Evolutionary conservation across 2,113 vertebrate species (phyloP).

Genomic region (Mastomys coucha): DNA sequence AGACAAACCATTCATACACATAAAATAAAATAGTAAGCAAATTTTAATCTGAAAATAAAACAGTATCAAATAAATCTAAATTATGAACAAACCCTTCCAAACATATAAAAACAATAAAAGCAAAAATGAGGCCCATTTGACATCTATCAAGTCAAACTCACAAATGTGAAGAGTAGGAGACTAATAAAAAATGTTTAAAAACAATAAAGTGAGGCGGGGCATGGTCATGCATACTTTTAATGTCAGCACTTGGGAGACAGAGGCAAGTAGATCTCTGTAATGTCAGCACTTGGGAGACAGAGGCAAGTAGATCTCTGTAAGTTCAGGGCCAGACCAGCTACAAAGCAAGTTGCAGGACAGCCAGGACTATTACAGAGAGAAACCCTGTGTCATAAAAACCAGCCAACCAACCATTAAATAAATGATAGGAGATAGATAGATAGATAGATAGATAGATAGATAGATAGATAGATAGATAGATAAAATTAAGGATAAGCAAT

Average conservation of each 20-base stretch:
- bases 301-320: background rate
- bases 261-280: background rate
- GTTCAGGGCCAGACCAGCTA: background rate
- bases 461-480: background rate
- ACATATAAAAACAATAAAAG: constrained; percentile 3
- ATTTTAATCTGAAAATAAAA: constrained; percentile 1
- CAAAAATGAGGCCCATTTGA: background rate
- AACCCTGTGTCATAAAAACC: background rate
- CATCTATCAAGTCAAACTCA: background rate
- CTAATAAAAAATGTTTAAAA: constrained; percentile 19
- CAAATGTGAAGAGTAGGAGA: background rate
- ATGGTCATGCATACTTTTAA: background rate
- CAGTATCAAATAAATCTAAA: constrained; percentile 7
- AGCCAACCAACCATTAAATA: too few relatives aligned
- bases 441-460: background rate
- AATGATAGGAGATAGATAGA: background rate
- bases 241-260: background rate
- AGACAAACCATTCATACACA: background rate
- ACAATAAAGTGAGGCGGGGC: background rate
- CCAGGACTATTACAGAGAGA: background rate
- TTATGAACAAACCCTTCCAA: background rate
- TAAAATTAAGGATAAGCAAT: background rate
- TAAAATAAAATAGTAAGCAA: background rate
- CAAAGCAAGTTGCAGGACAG: background rate
- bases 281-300: background rate